Evolutionary conservation across 64 coral and sea anemone species (phyloP).

Genomic region (Stichodactyla helianthus): DNA sequence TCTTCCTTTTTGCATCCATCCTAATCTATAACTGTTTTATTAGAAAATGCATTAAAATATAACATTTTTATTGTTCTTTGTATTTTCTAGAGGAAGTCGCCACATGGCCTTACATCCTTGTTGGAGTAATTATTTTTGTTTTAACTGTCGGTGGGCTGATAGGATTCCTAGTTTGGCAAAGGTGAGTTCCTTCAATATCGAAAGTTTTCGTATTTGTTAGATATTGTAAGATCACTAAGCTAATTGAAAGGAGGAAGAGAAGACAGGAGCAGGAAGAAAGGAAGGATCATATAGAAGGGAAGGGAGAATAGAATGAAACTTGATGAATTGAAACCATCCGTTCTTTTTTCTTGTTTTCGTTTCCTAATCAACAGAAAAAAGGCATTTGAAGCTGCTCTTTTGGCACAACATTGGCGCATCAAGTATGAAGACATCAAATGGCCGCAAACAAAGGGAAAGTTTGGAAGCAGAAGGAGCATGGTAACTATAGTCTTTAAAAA

Average conservation of each 20-base stretch:
- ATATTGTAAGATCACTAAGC: neutral
- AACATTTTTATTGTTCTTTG: neutral
- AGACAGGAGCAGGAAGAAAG: neutral
- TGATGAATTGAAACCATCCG: neutral
- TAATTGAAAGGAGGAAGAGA: no score
- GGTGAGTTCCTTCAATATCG: conserved; percentile 26
- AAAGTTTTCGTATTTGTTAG: neutral
- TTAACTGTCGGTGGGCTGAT: conserved; percentile 46
- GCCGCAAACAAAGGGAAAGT: conserved; percentile 57
- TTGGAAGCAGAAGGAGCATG: conserved; percentile 83
- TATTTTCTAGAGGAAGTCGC: conserved; percentile 46
- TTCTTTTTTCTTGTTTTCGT: neutral
- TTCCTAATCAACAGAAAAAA: conserved; percentile 43
- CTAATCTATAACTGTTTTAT: no score
- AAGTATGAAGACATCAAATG: conserved; percentile 81
- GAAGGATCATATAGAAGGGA: neutral
- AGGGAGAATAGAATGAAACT: neutral
- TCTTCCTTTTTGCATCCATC: no score
- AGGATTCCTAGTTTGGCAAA: conserved; percentile 69
- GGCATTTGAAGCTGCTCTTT: conserved; percentile 72
- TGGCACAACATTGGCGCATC: conserved; percentile 68
- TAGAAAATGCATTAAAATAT: no score
- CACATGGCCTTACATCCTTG: conserved; percentile 60
- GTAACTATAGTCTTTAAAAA: conserved; percentile 25
- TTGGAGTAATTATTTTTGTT: conserved; percentile 57